Percentiles rank a stretch among this genome's conserved stretches.
These are phyloP conservation scores for Probaryconus sp. DNA, from an alignment of 1,140 invertebrate genomes.

Conservation along the genomic window DNA sequence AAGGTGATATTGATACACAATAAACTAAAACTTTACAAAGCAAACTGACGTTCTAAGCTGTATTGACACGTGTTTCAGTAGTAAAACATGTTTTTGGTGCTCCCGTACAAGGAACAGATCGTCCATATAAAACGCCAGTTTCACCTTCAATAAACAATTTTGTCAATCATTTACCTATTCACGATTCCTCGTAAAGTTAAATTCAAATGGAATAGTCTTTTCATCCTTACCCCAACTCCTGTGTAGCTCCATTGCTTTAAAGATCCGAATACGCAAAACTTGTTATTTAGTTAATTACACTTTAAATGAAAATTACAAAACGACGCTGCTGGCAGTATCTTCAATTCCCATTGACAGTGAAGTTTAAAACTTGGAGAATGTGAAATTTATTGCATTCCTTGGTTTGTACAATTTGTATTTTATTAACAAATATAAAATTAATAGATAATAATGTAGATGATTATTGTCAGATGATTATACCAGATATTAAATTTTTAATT, in stretches of 20 bases:
- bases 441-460: no score
- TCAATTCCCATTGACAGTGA: not conserved
- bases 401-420: no score
- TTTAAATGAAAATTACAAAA: conserved; percentile 25
- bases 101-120: conserved; percentile 17
- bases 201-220: conserved; percentile 15
- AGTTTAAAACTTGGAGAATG: not conserved
- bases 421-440: no score
- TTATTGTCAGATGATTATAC: no score
- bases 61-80: conserved; percentile 29
- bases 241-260: conserved; percentile 7
- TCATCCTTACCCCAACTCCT: not conserved
- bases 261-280: conserved; percentile 14
- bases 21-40: not conserved
- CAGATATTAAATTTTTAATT: no score
- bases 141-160: conserved; percentile 39
- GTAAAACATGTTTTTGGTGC: conserved; percentile 34
- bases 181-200: conserved; percentile 26
- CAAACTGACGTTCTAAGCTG: conserved; percentile 5
- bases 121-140: conserved; percentile 17
- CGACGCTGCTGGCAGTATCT: not conserved
- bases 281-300: conserved; percentile 14
- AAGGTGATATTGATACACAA: no score
- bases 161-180: conserved; percentile 39
- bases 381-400: no score